A percentile compares a stretch with the other conserved stretches of the same genome.
Evolutionary conservation across 2,113 vertebrate genomes (phyloP).

Genomic region (Crotalus viridis): DNA sequence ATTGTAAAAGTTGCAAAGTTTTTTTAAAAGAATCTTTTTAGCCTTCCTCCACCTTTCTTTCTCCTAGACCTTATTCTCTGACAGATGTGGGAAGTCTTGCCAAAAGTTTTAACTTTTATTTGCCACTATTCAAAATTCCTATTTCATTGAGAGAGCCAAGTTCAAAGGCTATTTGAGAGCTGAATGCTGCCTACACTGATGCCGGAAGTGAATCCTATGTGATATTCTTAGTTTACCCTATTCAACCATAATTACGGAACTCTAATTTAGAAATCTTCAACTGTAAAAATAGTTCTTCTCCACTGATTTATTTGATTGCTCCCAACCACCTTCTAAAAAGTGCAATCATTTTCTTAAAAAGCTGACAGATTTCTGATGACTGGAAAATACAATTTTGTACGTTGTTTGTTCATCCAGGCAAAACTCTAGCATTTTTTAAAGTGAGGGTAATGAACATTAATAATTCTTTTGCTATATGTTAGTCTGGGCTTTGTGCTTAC

Average conservation of each 20-base stretch:
- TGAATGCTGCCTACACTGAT: background rate
- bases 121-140: background rate
- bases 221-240: background rate
- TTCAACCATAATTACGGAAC: background rate
- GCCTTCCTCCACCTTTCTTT: background rate
- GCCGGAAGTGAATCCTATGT: background rate
- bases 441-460: background rate
- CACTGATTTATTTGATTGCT: background rate
- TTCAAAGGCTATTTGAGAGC: background rate
- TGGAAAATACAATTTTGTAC: background rate
- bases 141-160: background rate
- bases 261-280: background rate
- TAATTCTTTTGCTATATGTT: background rate
- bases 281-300: background rate
- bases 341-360: background rate
- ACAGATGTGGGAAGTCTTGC: background rate
- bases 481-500: background rate
- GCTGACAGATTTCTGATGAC: background rate
- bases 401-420: background rate
- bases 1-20: background rate
- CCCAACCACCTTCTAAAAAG: background rate
- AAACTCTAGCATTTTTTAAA: background rate
- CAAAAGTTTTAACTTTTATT: background rate
- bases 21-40: background rate
- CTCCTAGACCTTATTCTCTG: background rate